Percentiles rank a stretch among this genome's conserved stretches.
Evolutionary conservation across 2,888 invertebrate species (phyloP).

Genomic region (Caenorhabditis wallacei): DNA sequence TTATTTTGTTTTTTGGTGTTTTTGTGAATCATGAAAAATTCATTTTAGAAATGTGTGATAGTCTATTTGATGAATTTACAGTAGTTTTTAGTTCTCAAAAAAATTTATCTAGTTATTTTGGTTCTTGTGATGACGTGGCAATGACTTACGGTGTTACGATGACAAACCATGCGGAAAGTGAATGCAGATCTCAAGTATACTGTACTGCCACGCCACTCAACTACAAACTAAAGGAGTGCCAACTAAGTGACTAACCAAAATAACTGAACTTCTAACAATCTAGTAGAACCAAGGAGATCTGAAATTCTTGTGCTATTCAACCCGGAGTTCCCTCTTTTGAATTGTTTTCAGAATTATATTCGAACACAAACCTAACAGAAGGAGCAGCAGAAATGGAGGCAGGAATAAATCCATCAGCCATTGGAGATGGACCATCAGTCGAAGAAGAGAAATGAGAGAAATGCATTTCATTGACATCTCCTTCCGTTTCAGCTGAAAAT

Average conservation of each 20-base stretch:
- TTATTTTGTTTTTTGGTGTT: background rate
- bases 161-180: conserved; percentile 22
- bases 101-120: background rate
- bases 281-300: conserved; percentile 58
- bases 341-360: no score
- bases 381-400: conserved; percentile 63
- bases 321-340: background rate
- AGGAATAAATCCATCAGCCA: conserved; percentile 52
- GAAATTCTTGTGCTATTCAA: conserved; percentile 11
- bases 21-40: background rate
- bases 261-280: conserved; percentile 22
- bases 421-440: conserved; percentile 52
- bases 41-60: no score
- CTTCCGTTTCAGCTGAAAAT: conserved; percentile 71
- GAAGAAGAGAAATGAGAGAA: conserved; percentile 65
- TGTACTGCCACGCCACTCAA: conserved; percentile 41
- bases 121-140: conserved; percentile 26
- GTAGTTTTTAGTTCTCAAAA: background rate
- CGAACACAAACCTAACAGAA: conserved; percentile 54
- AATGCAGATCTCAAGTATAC: background rate
- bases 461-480: conserved; percentile 66
- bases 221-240: conserved; percentile 18
- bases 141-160: conserved; percentile 16
- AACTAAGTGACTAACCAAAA: conserved; percentile 31
- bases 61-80: no score